A percentile compares a stretch with the other conserved stretches of the same genome.
These are phyloP conservation scores for Drosophila orosa DNA, from an alignment of 1,140 invertebrate species.

Conservation along the genomic window DNA sequence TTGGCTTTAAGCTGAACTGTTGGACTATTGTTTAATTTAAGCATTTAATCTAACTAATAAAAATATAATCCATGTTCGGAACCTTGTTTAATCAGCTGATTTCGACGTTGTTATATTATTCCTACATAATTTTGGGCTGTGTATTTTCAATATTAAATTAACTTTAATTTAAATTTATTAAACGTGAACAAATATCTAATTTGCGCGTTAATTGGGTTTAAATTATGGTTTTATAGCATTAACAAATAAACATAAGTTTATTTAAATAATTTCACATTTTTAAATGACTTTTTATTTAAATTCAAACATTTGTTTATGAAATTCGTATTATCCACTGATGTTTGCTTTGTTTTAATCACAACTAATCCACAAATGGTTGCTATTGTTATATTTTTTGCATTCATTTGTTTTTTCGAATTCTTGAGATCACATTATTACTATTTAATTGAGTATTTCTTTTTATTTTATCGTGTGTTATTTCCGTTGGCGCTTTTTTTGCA, in stretches of 20 bases:
- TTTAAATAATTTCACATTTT: background rate
- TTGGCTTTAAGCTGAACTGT: background rate
- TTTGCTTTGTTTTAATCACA: background rate
- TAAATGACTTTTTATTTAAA: background rate
- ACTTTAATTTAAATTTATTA: background rate
- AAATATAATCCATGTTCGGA: background rate
- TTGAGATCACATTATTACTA: background rate
- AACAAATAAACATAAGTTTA: too few relatives aligned
- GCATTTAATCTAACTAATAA: background rate
- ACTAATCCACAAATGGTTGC: background rate
- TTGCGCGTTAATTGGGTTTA: too few relatives aligned
- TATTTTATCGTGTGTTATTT: conserved; percentile 1
- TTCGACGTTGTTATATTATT: too few relatives aligned
- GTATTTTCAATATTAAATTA: too few relatives aligned
- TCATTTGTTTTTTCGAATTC: background rate
- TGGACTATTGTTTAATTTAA: background rate
- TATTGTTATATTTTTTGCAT: background rate
- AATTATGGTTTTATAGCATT: too few relatives aligned
- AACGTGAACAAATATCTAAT: background rate
- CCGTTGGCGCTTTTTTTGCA: conserved; percentile 25
- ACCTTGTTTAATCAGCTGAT: background rate
- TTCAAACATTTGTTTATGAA: background rate
- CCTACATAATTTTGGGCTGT: too few relatives aligned
- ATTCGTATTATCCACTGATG: background rate
- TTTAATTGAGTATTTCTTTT: conserved; percentile 2